Evolutionary conservation across 2,888 invertebrate genomes (phyloP).

Genomic region (Cremastobaeus sp.): DNA sequence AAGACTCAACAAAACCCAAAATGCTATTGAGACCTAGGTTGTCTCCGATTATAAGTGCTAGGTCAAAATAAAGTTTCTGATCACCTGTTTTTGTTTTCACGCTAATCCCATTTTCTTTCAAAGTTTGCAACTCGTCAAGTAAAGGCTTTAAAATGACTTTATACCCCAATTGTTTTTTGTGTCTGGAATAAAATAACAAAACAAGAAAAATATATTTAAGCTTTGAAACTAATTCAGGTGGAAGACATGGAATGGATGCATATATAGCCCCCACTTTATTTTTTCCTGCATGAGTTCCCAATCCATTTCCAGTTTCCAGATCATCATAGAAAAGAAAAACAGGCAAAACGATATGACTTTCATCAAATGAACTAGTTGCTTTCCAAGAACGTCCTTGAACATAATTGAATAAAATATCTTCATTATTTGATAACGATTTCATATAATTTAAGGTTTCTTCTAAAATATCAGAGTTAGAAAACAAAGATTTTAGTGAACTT

Average conservation of each 20-base stretch:
- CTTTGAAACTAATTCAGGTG: conserved; percentile 20
- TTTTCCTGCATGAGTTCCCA: conserved; percentile 2
- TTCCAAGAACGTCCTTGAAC: conserved; percentile 25
- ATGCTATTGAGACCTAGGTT: conserved; percentile 18
- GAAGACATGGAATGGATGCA: conserved; percentile 24
- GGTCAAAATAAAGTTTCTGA: conserved; percentile 22
- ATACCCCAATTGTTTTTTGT: conserved; percentile 32
- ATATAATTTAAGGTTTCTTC: too few relatives aligned
- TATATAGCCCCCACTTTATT: conserved; percentile 31
- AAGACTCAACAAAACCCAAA: conserved; percentile 46
- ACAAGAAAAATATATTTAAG: conserved; percentile 17
- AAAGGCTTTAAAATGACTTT: conserved; percentile 6
- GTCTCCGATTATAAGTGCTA: conserved; percentile 16
- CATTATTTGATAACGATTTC: too few relatives aligned
- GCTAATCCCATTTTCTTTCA: conserved; percentile 45
- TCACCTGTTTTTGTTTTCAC: conserved; percentile 14
- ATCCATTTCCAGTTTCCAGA: conserved; percentile 23
- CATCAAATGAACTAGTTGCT: conserved; percentile 3
- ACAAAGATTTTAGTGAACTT: too few relatives aligned
- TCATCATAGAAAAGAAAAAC: conserved; percentile 37
- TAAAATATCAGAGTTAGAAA: too few relatives aligned
- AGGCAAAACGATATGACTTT: conserved; percentile 7
- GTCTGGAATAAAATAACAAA: conserved; percentile 25
- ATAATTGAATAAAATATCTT: conserved; percentile 10
- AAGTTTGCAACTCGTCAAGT: conserved; percentile 14